Percentiles rank a stretch among this genome's conserved stretches.
Conservation (phyloP, 2,888 invertebrate genomes). For the Gastrophysa polygoni region DNA sequence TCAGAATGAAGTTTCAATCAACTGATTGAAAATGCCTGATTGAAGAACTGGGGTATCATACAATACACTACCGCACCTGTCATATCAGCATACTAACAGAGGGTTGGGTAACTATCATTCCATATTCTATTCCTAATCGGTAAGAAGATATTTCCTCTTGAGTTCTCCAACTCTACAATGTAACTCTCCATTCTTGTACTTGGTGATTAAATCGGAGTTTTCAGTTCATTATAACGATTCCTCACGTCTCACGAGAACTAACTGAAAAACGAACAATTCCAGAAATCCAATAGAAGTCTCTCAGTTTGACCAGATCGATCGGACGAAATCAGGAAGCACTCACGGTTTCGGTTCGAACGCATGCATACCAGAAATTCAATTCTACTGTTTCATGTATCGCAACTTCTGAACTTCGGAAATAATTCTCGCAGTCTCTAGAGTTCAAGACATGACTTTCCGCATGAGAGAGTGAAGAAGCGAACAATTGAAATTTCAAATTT, state of each 20-base stretch:
- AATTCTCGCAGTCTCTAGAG: background rate
- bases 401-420: background rate
- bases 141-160: too few species aligned
- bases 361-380: conserved; percentile 5
- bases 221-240: background rate
- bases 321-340: background rate
- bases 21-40: too few species aligned
- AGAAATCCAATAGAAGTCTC: background rate
- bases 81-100: too few species aligned
- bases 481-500: background rate
- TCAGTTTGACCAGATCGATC: background rate
- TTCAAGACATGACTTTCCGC: background rate
- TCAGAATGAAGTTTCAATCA: too few species aligned
- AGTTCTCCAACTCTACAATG: too few species aligned
- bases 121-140: too few species aligned
- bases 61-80: too few species aligned
- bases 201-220: too few species aligned
- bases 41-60: too few species aligned
- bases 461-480: background rate
- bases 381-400: conserved; percentile 7
- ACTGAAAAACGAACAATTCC: background rate
- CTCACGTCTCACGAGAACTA: background rate
- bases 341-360: background rate
- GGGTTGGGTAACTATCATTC: too few species aligned
- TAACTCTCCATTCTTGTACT: too few species aligned